phyloP scores from a whole-genome alignment of 2,888 invertebrate species.

The Chrysolina oricalcia region DNA sequence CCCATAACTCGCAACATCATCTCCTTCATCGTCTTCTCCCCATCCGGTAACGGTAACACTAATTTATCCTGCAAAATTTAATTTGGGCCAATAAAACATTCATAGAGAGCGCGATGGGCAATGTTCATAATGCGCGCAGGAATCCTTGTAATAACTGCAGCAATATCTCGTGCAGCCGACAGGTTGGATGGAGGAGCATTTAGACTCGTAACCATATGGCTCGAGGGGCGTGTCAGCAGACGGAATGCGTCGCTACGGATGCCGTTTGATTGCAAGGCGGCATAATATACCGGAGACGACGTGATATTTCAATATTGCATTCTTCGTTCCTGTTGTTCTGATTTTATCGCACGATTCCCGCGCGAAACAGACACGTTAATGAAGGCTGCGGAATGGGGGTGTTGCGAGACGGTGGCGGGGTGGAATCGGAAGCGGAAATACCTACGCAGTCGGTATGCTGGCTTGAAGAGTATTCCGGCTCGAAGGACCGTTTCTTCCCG shows the following conservation, averaged over 20 bases:
- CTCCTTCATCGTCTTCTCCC: not conserved
- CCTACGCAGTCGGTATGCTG: not conserved
- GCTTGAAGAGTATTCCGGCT: too few relatives aligned
- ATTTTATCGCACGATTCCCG: not conserved
- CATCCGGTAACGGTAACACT: slow-evolving; percentile 62
- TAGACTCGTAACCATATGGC: slow-evolving; percentile 62
- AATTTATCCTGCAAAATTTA: slow-evolving; percentile 67
- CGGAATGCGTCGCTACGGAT: slow-evolving; percentile 35
- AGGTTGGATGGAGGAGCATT: slow-evolving; percentile 62
- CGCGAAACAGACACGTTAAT: slow-evolving; percentile 5
- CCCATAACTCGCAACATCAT: not conserved
- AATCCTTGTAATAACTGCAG: slow-evolving; percentile 69
- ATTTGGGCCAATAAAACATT: slow-evolving; percentile 70
- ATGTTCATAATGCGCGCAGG: slow-evolving; percentile 66
- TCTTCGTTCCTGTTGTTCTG: slow-evolving; percentile 28
- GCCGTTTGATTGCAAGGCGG: slow-evolving; percentile 32
- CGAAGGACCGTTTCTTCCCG: too few relatives aligned
- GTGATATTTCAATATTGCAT: slow-evolving; percentile 41
- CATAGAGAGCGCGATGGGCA: slow-evolving; percentile 63
- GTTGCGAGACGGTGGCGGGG: not conserved
- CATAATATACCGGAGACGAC: not conserved
- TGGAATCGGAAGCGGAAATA: not conserved
- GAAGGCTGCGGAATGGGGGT: not conserved
- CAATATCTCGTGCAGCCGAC: slow-evolving; percentile 67
- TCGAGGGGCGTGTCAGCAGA: slow-evolving; percentile 44